Conservation (phyloP, 2,888 invertebrate species). For the Lepidochitona cinerea region DNA sequence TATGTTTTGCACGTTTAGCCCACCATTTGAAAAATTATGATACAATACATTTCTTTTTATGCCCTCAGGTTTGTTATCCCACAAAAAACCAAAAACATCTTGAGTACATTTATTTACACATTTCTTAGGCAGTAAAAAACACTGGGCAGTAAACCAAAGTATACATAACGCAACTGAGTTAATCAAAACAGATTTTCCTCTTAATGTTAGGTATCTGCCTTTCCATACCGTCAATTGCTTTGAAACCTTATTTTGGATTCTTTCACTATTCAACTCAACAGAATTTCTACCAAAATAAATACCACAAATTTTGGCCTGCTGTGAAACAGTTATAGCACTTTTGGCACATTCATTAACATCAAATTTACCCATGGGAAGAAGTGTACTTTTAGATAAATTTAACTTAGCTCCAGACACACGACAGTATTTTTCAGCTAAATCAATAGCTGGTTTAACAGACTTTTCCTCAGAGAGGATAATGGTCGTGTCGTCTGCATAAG, state of each 20-base stretch:
- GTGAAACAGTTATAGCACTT: neutral
- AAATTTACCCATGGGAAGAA: slow-evolving; percentile 1
- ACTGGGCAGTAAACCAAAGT: neutral
- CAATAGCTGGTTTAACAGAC: neutral
- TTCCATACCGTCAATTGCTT: neutral
- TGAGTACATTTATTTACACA: neutral
- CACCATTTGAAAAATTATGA: neutral
- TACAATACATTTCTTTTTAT: neutral
- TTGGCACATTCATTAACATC: neutral
- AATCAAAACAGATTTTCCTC: neutral
- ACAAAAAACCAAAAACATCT: neutral
- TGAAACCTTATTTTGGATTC: neutral
- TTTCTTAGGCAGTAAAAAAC: neutral
- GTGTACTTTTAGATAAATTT: slow-evolving; percentile 26
- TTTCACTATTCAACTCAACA: neutral
- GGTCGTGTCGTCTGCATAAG: slow-evolving; percentile 18
- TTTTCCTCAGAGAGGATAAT: slow-evolving; percentile 7
- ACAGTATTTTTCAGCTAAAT: slow-evolving; percentile 3
- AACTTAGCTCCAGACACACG: slow-evolving; percentile 28
- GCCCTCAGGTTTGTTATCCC: neutral
- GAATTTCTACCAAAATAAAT: neutral
- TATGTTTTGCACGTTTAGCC: neutral
- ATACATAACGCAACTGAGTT: neutral
- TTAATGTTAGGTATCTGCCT: neutral
- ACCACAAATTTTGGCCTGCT: neutral